Evolutionary conservation across 1,140 invertebrate genomes (phyloP), one percentile per base, ranked within the genome.

Genomic region (Ceratina calcarata): DNA sequence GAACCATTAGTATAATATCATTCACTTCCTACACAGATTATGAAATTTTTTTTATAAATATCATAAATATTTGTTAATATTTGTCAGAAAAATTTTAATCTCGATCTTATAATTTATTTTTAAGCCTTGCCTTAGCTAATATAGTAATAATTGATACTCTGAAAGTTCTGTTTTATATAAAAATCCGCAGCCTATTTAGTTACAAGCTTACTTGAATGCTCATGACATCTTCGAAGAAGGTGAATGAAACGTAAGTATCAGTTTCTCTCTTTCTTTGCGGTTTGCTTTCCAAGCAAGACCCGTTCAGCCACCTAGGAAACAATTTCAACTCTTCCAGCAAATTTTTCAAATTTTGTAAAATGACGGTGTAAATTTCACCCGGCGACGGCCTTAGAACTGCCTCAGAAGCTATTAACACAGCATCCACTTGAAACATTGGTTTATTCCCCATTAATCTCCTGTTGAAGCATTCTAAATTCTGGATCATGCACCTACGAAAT

Each of bases 221-320:
- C 15, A 96, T 93, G 0, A 98, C 93, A 85, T 98, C 97, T 65
- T 97, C 95, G 83, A 95, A 97, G 90, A 96, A 98, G 1, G 93
- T 94, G 92, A 96, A 94, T 88, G 95, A 88, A 90, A 92, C 93
- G 91, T 95, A 91, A 89, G 94, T 92, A 61, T 94, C 94, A 3
- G 93, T 91, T 0, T 94, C 87, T 61, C 92, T 87, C 86, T 94
- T 74, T 78, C 94, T 94, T 72, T 95, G 94, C 10, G 95, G 94
- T 53, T 94, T 93, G 80, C 95, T 96, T 49, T 95, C 94, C 0
- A 97, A 88, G 89, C 97, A 98, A 15, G 96, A 97, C n/a, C 95
- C 95, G 79, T 95, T 93, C 95, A 97, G 96, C 97, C 97, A 98
- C 12, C 97, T 95, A 0, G 96, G 94, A 90, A 98, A 97, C 8